These are phyloP conservation scores for Prionace glauca DNA, from an alignment of 2,797 vertebrate genomes.

Conservation along the genomic window DNA sequence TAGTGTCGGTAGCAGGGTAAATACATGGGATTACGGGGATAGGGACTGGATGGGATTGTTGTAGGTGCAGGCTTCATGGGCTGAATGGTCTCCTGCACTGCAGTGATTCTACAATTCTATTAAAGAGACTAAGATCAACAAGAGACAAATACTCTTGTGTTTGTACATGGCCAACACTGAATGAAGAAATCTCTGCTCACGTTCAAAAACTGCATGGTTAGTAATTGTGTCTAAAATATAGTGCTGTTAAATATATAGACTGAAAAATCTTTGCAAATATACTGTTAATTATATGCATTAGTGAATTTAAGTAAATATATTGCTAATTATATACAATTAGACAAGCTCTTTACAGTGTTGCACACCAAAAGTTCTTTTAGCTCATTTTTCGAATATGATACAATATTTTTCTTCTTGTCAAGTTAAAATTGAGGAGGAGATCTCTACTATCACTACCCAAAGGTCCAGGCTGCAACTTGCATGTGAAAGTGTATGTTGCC, in stretches of 20 bases:
- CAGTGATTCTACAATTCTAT: background rate
- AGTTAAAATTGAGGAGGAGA: background rate
- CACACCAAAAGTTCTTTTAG: background rate
- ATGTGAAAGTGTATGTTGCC: no score
- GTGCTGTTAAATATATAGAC: background rate
- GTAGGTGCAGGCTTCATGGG: no score
- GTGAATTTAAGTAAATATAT: background rate
- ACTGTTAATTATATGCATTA: background rate
- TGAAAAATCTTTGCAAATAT: background rate
- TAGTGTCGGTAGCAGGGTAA: no score
- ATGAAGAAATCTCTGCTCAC: background rate
- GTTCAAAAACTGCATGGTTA: background rate
- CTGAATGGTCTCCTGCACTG: no score
- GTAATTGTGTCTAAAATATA: background rate
- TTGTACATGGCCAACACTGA: background rate
- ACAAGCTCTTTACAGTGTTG: background rate
- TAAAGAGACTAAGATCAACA: background rate
- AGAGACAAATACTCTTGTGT: background rate
- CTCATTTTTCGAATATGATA: background rate
- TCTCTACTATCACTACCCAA: no score
- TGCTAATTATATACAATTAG: background rate
- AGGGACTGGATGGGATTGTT: no score
- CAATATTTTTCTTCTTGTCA: background rate
- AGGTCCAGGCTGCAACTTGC: no score
- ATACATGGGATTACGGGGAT: no score